Percentiles rank a stretch among this genome's conserved stretches.
Conservation (phyloP, 2,113 vertebrate species). For the human region GRCh38 chr5:113459501-113460000, state of each 20-base stretch:
- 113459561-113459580: not conserved
- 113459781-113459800: not conserved
- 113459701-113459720: not conserved
- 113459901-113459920: too few relatives aligned
- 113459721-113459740: not conserved
- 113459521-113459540: not conserved
- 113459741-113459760: not conserved
- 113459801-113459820: not conserved
- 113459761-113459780: not conserved
- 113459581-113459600: not conserved
- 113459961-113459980: not conserved
- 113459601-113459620: not conserved
- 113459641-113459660: not conserved
- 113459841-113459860: fast-evolving
- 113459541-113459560: not conserved
- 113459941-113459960: not conserved
- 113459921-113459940: not conserved
- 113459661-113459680: not conserved
- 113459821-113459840: not conserved
- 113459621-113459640: not conserved
- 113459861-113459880: not conserved
- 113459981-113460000: not conserved
- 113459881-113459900: not conserved
- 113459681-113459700: not conserved
- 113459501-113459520: too few relatives aligned